Conservation (phyloP, 1,140 invertebrate species). For the Bombus waltoni region DNA sequence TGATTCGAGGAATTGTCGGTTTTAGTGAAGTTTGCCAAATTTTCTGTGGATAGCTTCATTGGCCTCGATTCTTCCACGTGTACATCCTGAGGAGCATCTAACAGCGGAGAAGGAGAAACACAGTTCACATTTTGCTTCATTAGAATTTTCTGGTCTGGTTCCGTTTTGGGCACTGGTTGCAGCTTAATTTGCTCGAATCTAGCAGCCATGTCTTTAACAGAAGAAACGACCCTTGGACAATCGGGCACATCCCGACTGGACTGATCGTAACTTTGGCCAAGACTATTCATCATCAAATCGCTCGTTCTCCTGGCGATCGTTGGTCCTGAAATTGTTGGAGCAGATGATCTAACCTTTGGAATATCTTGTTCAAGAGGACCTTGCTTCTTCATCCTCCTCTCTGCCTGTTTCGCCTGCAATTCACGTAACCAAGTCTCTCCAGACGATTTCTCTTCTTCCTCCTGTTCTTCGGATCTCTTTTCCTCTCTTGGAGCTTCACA, state of each 20-base stretch:
- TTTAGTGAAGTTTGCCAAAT: conserved; percentile 60
- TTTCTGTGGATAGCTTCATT: conserved; percentile 58
- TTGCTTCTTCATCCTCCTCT: conserved; percentile 85
- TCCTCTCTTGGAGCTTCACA: conserved; percentile 77
- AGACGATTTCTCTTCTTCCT: conserved; percentile 78
- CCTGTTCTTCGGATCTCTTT: conserved; percentile 64
- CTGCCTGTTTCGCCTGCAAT: conserved; percentile 90
- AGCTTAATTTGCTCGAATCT: conserved; percentile 89
- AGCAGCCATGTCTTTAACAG: conserved; percentile 91
- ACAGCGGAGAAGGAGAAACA: conserved; percentile 42
- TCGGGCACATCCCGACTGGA: conserved; percentile 76
- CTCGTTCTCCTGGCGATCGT: conserved; percentile 77
- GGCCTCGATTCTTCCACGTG: conserved; percentile 44
- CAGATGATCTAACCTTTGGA: conserved; percentile 65
- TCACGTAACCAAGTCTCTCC: conserved; percentile 90
- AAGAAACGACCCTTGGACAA: conserved; percentile 78
- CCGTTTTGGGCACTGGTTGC: conserved; percentile 59
- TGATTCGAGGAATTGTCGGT: conserved; percentile 59
- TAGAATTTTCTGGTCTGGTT: conserved; percentile 62
- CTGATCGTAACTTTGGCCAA: conserved; percentile 65
- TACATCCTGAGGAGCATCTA: conserved; percentile 55
- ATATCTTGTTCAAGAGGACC: conserved; percentile 71
- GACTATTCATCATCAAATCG: conserved; percentile 77
- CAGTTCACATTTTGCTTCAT: conserved; percentile 58
- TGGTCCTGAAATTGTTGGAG: conserved; percentile 47